Conservation (phyloP, 2,797 vertebrate species). For the Rhinogobio ventralis region DNA sequence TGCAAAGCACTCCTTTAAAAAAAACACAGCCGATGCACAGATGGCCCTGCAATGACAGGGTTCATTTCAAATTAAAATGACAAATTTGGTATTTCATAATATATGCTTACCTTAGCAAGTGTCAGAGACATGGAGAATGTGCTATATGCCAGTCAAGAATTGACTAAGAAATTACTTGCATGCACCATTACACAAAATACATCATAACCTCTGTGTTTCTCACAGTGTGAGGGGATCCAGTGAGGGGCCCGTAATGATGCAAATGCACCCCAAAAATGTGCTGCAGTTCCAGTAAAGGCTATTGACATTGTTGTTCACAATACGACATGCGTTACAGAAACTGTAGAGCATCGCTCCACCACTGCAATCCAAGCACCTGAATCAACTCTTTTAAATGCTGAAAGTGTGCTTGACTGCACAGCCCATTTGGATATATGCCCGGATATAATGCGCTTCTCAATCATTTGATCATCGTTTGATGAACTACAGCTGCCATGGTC, state of each 20-base stretch:
- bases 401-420: neutral
- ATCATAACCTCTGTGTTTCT: neutral
- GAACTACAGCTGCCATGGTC: neutral
- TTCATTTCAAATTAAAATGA: constrained; percentile 60
- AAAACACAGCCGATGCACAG: constrained; percentile 44
- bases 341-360: neutral
- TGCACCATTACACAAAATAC: neutral
- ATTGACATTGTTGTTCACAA: neutral
- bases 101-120: constrained; percentile 29
- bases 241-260: neutral
- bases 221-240: neutral
- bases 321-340: neutral
- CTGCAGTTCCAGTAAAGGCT: neutral
- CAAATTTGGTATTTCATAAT: constrained; percentile 46
- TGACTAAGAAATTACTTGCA: neutral
- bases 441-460: neutral
- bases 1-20: constrained; percentile 19
- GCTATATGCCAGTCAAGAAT: constrained; percentile 32
- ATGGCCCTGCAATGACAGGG: constrained; percentile 52
- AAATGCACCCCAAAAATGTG: neutral
- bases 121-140: constrained; percentile 41
- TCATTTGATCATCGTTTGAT: constrained; percentile 31
- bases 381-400: constrained; percentile 25
- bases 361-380: constrained; percentile 3
- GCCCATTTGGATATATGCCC: constrained; percentile 23